Conservation (phyloP, 2,888 invertebrate genomes). For the Rotaria magnacalcarata region DNA sequence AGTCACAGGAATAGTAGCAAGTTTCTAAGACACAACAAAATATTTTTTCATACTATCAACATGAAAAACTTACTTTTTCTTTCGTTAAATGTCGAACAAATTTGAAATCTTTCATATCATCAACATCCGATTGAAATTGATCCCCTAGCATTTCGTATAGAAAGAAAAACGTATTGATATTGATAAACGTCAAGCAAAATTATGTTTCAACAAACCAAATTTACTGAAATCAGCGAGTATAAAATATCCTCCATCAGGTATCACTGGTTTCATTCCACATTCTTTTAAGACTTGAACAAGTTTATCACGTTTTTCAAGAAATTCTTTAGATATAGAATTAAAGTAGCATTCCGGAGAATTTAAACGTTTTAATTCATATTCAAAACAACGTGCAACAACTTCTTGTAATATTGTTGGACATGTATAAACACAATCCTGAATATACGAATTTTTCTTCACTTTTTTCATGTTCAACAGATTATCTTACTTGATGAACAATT, state of each 20-base stretch:
- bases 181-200: no score
- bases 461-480: no score
- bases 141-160: neutral
- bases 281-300: neutral
- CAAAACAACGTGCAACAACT: slow-evolving; percentile 82
- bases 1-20: slow-evolving; percentile 86
- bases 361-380: slow-evolving; percentile 71
- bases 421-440: slow-evolving; percentile 44
- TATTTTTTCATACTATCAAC: neutral
- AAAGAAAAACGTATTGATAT: neutral
- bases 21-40: slow-evolving; percentile 63
- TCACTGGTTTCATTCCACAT: slow-evolving; percentile 65
- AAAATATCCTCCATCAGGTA: slow-evolving; percentile 95
- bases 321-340: slow-evolving; percentile 64
- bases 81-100: slow-evolving; percentile 94
- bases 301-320: neutral
- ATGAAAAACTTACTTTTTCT: slow-evolving; percentile 40
- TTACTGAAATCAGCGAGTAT: slow-evolving; percentile 68
- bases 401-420: slow-evolving; percentile 65
- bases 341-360: slow-evolving; percentile 78
- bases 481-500: slow-evolving; percentile 69
- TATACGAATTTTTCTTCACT: no score
- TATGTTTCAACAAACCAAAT: no score
- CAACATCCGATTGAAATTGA: slow-evolving; percentile 48
- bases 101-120: slow-evolving; percentile 69